Conservation (phyloP, 2,888 invertebrate genomes). For the Cephus pygmeus region DNA sequence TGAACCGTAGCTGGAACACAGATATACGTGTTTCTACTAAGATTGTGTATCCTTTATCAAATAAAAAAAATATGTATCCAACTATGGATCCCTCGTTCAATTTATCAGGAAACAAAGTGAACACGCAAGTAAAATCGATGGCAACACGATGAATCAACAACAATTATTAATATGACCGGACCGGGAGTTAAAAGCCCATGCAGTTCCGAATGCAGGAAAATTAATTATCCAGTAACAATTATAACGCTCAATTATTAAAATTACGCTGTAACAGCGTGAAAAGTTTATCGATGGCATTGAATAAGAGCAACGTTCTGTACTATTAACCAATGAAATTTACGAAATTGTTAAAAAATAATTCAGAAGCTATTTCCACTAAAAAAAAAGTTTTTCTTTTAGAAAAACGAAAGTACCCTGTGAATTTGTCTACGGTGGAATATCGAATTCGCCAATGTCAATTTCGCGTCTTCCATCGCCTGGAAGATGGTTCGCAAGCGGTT, state of each 20-base stretch:
- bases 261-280: neutral
- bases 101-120: neutral
- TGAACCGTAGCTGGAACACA: no score
- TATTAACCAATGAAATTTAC: neutral
- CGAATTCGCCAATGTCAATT: neutral
- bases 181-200: neutral
- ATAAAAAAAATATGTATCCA: no score
- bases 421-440: neutral
- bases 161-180: neutral
- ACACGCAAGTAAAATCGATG: neutral
- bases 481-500: neutral
- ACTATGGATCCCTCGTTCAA: neutral
- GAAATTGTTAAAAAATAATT: neutral
- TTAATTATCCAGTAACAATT: neutral
- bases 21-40: no score
- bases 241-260: neutral
- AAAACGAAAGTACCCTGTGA: neutral
- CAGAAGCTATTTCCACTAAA: neutral
- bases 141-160: neutral
- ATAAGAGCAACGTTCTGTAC: neutral
- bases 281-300: neutral
- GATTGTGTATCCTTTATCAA: no score
- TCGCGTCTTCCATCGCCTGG: neutral
- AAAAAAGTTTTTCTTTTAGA: neutral
- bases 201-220: neutral